Conservation (phyloP, 2,888 invertebrate species). For the Rhimphoctona megacephalus region DNA sequence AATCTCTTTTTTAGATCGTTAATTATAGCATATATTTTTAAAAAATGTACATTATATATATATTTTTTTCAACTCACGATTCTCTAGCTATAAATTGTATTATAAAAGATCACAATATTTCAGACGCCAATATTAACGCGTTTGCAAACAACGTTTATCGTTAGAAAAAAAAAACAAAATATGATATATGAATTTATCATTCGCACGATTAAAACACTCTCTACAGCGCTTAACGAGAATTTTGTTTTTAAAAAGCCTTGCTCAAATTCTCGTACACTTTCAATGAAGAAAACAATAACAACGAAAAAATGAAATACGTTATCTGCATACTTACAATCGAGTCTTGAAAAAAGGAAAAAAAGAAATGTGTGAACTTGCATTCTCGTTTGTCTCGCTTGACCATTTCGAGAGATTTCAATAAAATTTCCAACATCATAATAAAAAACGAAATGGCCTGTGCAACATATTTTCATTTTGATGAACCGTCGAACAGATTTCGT, state of each 20-base stretch:
- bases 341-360: slow-evolving; percentile 38
- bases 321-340: slow-evolving; percentile 72
- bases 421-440: slow-evolving; percentile 6
- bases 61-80: slow-evolving; percentile 48
- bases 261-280: slow-evolving; percentile 60
- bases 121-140: slow-evolving; percentile 68
- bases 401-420: slow-evolving; percentile 17
- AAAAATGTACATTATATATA: slow-evolving; percentile 69
- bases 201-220: slow-evolving; percentile 47
- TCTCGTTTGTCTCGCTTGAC: slow-evolving; percentile 33
- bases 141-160: slow-evolving; percentile 50
- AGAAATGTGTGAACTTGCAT: slow-evolving; percentile 57
- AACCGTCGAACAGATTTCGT: slow-evolving; percentile 60
- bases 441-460: slow-evolving; percentile 36
- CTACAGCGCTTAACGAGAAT: slow-evolving; percentile 58
- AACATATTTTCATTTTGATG: slow-evolving; percentile 35
- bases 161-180: slow-evolving; percentile 45
- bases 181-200: slow-evolving; percentile 57
- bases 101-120: slow-evolving; percentile 73
- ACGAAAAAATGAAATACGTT: slow-evolving; percentile 65
- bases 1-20: slow-evolving; percentile 50
- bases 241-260: slow-evolving; percentile 54
- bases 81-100: slow-evolving; percentile 68
- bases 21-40: slow-evolving; percentile 59
- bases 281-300: slow-evolving; percentile 62